Evolutionary conservation across 2,888 invertebrate species (phyloP).

Genomic region (Cetonia aurata): DNA sequence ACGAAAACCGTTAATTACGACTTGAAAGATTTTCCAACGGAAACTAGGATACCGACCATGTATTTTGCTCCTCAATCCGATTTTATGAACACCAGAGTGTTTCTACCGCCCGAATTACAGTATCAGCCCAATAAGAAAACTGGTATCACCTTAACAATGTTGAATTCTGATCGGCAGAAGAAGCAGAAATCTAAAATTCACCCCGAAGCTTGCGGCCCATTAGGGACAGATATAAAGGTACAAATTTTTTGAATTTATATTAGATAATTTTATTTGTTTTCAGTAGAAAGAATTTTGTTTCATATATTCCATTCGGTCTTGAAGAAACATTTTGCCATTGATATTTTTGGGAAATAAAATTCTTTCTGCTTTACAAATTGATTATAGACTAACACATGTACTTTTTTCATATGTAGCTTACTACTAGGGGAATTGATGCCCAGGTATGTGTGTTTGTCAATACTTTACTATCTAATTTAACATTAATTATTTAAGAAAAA

Average conservation of each 20-base stretch:
- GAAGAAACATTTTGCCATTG: no score
- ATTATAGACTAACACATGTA: slow-evolving; percentile 46
- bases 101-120: slow-evolving; percentile 86
- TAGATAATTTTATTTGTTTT: slow-evolving; percentile 20
- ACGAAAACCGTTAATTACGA: slow-evolving; percentile 88
- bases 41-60: slow-evolving; percentile 90
- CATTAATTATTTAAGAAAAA: slow-evolving; percentile 35
- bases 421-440: slow-evolving; percentile 69
- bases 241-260: slow-evolving; percentile 6
- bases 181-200: slow-evolving; percentile 67
- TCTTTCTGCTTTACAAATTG: slow-evolving; percentile 39
- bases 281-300: slow-evolving; percentile 43
- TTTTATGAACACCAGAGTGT: slow-evolving; percentile 82
- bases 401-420: slow-evolving; percentile 54
- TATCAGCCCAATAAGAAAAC: slow-evolving; percentile 67
- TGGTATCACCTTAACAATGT: slow-evolving; percentile 65
- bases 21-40: slow-evolving; percentile 88
- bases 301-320: neutral
- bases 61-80: slow-evolving; percentile 85
- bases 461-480: slow-evolving; percentile 45
- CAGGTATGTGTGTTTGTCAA: slow-evolving; percentile 70
- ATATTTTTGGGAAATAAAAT: slow-evolving; percentile 28
- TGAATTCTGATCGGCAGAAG: slow-evolving; percentile 65
- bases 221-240: slow-evolving; percentile 74
- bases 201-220: slow-evolving; percentile 70